Evolutionary conservation across 2,797 vertebrate genomes (phyloP).

Genomic region (Malurus leucopterus): DNA sequence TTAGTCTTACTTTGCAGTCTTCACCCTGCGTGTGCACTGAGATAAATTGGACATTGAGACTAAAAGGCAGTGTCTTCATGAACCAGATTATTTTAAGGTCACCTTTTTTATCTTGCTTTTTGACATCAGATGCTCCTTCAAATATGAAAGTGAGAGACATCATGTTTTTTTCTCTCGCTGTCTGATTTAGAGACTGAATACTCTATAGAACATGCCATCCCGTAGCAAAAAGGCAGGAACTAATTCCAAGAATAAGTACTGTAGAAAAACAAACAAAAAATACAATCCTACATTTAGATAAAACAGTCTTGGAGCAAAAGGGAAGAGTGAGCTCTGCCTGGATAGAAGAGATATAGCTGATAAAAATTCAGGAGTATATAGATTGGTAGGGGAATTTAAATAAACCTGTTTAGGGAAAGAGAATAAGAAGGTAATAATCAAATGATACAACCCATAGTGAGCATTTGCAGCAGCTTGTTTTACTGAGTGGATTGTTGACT

Average conservation of each 20-base stretch:
- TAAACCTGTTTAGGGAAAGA: not conserved
- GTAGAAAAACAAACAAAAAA: not conserved
- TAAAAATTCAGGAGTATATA: not conserved
- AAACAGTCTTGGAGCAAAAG: not conserved
- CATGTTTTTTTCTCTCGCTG: not conserved
- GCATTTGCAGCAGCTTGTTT: slow-evolving; percentile 15
- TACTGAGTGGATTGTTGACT: not conserved
- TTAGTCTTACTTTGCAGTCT: slow-evolving; percentile 34
- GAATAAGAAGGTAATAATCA: not conserved
- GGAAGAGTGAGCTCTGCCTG: not conserved
- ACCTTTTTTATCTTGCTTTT: not conserved
- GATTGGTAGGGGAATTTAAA: not conserved
- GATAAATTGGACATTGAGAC: slow-evolving; percentile 13
- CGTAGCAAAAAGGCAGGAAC: not conserved
- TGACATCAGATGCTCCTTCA: not conserved
- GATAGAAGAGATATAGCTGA: not conserved
- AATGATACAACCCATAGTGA: not conserved
- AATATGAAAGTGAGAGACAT: not conserved
- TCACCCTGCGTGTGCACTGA: not conserved
- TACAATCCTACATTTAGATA: not conserved
- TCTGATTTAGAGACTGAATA: not conserved
- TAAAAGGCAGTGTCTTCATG: not conserved
- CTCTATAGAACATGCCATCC: not conserved
- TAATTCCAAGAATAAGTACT: not conserved
- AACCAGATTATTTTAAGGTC: slow-evolving; percentile 2